These are phyloP conservation scores for Solea solea DNA, from an alignment of 2,113 vertebrate genomes.

Conservation along the genomic window DNA sequence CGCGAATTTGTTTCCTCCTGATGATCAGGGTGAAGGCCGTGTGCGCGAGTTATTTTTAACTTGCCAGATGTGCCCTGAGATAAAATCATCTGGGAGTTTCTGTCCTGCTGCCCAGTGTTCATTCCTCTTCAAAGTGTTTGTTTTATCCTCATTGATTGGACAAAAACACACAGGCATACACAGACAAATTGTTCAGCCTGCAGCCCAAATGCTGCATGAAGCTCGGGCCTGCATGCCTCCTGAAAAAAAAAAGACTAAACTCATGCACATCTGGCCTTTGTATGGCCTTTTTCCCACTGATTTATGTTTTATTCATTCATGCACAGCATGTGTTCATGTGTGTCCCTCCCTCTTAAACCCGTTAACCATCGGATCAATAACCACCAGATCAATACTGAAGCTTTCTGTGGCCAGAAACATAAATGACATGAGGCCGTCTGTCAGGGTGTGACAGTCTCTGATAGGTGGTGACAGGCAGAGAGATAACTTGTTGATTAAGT, in stretches of 20 bases:
- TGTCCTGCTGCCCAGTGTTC: conserved; percentile 62
- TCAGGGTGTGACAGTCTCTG: conserved; percentile 38
- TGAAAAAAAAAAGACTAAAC: conserved; percentile 50
- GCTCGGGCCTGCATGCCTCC: conserved; percentile 8
- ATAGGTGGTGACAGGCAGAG: conserved; percentile 14
- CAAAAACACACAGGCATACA: conserved; percentile 10
- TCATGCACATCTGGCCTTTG: conserved; percentile 52
- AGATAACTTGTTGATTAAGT: conserved; percentile 31
- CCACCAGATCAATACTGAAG: conserved; percentile 61
- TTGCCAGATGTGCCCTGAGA: conserved; percentile 73
- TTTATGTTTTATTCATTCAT: conserved; percentile 64
- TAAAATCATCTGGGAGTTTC: conserved; percentile 71
- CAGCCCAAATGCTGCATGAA: conserved; percentile 33
- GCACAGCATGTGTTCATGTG: conserved; percentile 45
- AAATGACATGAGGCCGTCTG: conserved; percentile 54
- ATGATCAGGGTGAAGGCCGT: conserved; percentile 48
- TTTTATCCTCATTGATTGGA: conserved; percentile 71
- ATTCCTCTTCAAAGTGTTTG: conserved; percentile 70
- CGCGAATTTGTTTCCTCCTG: conserved; percentile 64
- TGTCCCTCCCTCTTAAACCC: conserved; percentile 43
- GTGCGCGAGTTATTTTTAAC: conserved; percentile 73
- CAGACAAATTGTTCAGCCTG: conserved; percentile 24
- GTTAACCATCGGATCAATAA: conserved; percentile 69
- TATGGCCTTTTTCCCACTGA: conserved; percentile 34
- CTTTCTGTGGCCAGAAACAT: conserved; percentile 34